phyloP scores from a whole-genome alignment of 2,113 vertebrate genomes.

The Anguilla rostrata region DNA sequence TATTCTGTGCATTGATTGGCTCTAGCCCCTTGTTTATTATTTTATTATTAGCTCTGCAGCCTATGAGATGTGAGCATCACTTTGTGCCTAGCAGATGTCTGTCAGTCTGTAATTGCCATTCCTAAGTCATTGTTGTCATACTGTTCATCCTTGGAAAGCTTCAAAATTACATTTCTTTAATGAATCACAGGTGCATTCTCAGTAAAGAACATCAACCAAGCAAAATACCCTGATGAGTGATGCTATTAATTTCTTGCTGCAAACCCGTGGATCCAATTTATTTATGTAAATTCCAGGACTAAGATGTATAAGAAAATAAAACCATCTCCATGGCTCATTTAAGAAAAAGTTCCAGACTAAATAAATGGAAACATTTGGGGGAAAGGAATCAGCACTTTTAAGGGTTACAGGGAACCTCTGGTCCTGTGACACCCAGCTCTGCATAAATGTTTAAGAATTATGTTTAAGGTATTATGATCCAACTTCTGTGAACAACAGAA shows the following conservation, averaged over 20 bases:
- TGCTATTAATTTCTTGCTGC: neutral
- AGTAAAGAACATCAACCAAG: slow-evolving; percentile 22
- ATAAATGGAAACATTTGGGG: neutral
- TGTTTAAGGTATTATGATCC: no score
- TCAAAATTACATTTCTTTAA: slow-evolving; percentile 60
- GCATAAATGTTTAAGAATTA: neutral
- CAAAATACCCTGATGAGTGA: slow-evolving; percentile 25
- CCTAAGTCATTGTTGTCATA: slow-evolving; percentile 51
- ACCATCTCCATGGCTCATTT: neutral
- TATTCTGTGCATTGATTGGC: neutral
- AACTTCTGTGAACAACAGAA: no score
- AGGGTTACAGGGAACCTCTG: neutral
- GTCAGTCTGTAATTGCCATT: slow-evolving; percentile 50
- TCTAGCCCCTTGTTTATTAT: neutral
- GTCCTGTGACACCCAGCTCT: neutral
- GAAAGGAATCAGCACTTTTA: neutral
- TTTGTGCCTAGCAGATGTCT: slow-evolving; percentile 22
- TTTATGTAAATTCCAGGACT: neutral
- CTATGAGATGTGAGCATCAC: neutral
- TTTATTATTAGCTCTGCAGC: neutral
- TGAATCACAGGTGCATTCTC: slow-evolving; percentile 43
- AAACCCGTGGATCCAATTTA: slow-evolving; percentile 2
- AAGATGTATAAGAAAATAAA: neutral
- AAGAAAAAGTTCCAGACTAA: neutral
- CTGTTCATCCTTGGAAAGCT: slow-evolving; percentile 53